phyloP scores from a whole-genome alignment of 1,140 invertebrate genomes.

The Pentalonia nigronervosa region DNA sequence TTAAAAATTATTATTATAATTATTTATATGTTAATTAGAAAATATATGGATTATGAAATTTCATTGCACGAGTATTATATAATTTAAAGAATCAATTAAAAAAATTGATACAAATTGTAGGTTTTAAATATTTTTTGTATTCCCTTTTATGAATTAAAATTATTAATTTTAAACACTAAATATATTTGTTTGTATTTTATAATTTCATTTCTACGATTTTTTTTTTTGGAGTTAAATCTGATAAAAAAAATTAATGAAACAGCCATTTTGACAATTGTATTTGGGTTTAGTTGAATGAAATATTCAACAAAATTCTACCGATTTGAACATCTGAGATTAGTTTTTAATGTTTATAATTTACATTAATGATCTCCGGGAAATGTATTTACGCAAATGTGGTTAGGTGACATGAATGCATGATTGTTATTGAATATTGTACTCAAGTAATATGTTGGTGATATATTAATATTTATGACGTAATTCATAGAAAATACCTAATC shows the following conservation, averaged over 20 bases:
- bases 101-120: background rate
- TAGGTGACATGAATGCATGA: slow-evolving; percentile 14
- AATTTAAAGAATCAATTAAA: background rate
- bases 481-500: background rate
- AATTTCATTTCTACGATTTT: background rate
- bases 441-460: background rate
- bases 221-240: background rate
- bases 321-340: background rate
- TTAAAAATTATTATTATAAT: background rate
- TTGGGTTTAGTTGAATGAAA: background rate
- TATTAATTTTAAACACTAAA: background rate
- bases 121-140: background rate
- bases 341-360: background rate
- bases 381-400: background rate
- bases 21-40: background rate
- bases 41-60: background rate
- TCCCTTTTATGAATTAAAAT: background rate
- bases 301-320: background rate
- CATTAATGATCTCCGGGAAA: background rate
- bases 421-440: background rate
- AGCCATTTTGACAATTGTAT: background rate
- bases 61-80: background rate
- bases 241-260: background rate
- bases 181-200: background rate
- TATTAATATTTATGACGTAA: background rate